Conservation (phyloP, 2,797 vertebrate genomes). For the Myotis pilosus region DNA sequence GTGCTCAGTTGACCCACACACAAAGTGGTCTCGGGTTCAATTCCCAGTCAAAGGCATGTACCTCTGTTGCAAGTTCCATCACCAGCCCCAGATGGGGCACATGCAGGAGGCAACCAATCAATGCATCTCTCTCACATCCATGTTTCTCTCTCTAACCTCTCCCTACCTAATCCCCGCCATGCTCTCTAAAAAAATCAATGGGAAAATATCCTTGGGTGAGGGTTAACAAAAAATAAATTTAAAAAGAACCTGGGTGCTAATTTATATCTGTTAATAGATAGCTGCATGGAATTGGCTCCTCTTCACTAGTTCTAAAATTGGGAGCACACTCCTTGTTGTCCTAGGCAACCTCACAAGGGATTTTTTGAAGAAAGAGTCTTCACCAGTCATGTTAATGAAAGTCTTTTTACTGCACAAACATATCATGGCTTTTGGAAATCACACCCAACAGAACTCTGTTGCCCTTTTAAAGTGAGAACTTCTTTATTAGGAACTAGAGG, state of each 20-base stretch:
- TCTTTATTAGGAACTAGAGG: background rate
- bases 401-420: background rate
- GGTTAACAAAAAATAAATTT: too few relatives aligned
- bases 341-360: background rate
- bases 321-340: background rate
- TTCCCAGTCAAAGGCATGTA: too few relatives aligned
- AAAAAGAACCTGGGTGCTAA: background rate
- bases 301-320: background rate
- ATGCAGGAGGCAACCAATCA: too few relatives aligned
- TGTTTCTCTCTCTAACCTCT: too few relatives aligned
- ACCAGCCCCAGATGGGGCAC: too few relatives aligned
- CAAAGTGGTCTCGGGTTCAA: too few relatives aligned
- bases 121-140: too few relatives aligned
- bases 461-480: background rate
- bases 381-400: background rate
- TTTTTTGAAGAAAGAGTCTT: background rate
- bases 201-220: too few relatives aligned
- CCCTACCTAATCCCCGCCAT: too few relatives aligned
- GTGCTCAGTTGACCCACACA: too few relatives aligned
- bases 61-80: too few relatives aligned
- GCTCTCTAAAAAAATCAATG: too few relatives aligned
- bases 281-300: background rate
- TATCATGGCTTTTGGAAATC: slow-evolving; percentile 14
- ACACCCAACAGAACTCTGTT: background rate
- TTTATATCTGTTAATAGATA: background rate